Conservation (phyloP, 2,797 vertebrate species). For the Acrossocheilus wenchowensis region DNA sequence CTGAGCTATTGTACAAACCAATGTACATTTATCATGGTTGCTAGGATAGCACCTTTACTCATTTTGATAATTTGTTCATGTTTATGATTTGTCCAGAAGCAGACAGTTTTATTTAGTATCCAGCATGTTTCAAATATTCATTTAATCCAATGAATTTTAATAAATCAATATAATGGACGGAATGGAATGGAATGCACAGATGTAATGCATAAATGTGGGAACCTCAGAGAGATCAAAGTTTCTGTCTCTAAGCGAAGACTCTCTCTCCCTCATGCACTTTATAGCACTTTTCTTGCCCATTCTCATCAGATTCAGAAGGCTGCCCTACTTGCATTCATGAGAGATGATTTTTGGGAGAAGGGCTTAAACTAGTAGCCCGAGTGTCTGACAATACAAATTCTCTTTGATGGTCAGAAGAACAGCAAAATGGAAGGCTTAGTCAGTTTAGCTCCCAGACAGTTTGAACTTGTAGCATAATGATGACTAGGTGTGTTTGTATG, state of each 20-base stretch:
- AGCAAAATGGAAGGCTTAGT: constrained; percentile 21
- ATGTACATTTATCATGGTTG: not conserved
- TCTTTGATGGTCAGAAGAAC: constrained; percentile 29
- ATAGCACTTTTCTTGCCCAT: not conserved
- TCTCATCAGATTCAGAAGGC: constrained; percentile 24
- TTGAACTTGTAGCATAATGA: constrained; percentile 5
- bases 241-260: constrained; percentile 7
- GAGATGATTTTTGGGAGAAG: constrained; percentile 12
- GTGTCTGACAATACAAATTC: constrained; percentile 26
- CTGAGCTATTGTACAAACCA: not conserved
- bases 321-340: constrained; percentile 32
- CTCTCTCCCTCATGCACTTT: constrained; percentile 10
- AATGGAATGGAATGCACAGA: not conserved
- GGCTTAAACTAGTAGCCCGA: constrained; percentile 17
- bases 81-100: not conserved
- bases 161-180: not conserved
- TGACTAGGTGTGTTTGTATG: constrained; percentile 9
- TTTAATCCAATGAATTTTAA: not conserved
- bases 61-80: not conserved
- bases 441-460: constrained; percentile 22
- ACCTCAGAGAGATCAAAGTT: constrained; percentile 31
- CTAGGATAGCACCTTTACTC: not conserved
- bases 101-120: not conserved
- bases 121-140: not conserved
- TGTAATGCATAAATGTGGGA: constrained; percentile 16